Conservation (phyloP, 2,113 vertebrate species). For the Tylochromis polylepis region DNA sequence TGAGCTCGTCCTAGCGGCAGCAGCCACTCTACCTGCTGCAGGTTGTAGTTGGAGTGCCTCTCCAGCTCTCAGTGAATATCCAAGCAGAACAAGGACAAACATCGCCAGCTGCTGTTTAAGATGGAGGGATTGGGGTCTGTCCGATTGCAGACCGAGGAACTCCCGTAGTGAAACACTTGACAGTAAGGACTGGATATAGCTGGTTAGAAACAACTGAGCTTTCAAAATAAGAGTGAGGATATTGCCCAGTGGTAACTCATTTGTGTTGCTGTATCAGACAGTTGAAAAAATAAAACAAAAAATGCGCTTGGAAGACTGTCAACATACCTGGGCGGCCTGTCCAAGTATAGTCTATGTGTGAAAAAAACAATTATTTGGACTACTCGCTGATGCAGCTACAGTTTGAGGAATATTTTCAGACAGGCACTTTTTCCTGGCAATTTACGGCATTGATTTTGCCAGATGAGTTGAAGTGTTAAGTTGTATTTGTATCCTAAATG, state of each 20-base stretch:
- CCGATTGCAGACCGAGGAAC: neutral
- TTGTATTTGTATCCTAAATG: neutral
- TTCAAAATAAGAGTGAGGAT: neutral
- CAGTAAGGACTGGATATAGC: neutral
- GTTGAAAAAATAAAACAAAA: neutral
- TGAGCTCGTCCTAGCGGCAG: neutral
- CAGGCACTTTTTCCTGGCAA: neutral
- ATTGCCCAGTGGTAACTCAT: neutral
- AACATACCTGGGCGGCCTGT: neutral
- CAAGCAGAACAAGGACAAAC: neutral
- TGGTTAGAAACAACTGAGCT: neutral
- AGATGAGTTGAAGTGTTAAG: neutral
- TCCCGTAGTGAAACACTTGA: neutral
- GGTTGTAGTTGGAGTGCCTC: neutral
- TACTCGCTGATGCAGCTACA: neutral
- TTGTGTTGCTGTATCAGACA: neutral
- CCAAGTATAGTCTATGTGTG: neutral
- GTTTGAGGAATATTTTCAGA: neutral
- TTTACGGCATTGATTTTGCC: neutral
- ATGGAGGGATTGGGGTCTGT: neutral
- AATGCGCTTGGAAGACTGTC: neutral
- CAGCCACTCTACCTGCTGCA: neutral
- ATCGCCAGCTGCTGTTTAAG: neutral
- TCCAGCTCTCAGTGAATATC: neutral
- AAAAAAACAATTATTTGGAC: neutral